Evolutionary conservation across 2,113 vertebrate genomes (phyloP), one percentile per base, ranked within the genome.

Genomic region (Amblyornis subalaris): DNA sequence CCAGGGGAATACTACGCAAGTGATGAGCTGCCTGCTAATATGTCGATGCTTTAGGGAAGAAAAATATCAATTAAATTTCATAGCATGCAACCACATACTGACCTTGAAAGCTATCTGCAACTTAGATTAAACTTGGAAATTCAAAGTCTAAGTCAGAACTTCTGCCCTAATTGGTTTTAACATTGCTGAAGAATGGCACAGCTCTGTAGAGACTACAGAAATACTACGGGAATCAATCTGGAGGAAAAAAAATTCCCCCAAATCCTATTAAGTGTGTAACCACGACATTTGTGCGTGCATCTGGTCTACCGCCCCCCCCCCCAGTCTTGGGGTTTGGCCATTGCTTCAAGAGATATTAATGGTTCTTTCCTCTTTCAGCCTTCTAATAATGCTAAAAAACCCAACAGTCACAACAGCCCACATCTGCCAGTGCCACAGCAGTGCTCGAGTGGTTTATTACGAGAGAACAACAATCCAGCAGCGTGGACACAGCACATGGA

Each of bases 31-130:
- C 86, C 89, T 94, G 83, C 87, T 96, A 95, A 93, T 96, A 89
- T 13, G 77, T 58, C 23, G 0, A 26, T 77, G 92, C 96, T 96
- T 97, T 87, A 92, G 96, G 95, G 95, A 95, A 97, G 86, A 93
- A 95, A 95, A 97, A 89, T 94, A 96, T 92, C 96, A 96, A 97
- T 96, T 96, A 96, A 96, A 86, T 97, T 97, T 96, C 95, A 96
- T 93, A 82, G 95, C 92, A 79, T 93, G 88, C 90, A 82, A 81
- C 86, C 69, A 76, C 88, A 85, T 36, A 87, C 35, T 96, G 94
- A 96, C 95, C 96, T 97, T 96, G 96, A 96, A 96, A 95, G 90
- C 95, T 92, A 89, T 72, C 78, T 89, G 62, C 53, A 92, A 96
- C 89, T 96, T 79, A 90, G 80, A 64, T 91, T 71, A 65, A 97